phyloP scores from a whole-genome alignment of 1,140 invertebrate genomes.

The Grapholita molesta region DNA sequence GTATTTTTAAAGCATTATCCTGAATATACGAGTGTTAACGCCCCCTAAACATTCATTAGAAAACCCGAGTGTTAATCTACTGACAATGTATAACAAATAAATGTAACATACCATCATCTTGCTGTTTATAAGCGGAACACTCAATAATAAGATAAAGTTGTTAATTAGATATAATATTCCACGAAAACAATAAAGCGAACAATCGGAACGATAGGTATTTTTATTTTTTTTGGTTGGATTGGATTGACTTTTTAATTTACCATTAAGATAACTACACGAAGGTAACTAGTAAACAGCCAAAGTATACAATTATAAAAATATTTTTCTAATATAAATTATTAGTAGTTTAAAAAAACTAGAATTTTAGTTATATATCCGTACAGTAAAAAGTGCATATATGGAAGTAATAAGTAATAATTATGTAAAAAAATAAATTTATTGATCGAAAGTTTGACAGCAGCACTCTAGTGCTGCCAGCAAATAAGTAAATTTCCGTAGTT shows the following conservation, averaged over 20 bases:
- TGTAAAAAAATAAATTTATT: neutral
- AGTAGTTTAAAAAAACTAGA: neutral
- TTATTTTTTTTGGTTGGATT: neutral
- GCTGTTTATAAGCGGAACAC: neutral
- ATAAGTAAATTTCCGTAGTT: neutral
- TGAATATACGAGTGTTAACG: neutral
- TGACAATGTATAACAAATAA: neutral
- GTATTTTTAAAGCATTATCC: neutral
- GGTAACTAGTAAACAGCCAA: neutral
- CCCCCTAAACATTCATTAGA: neutral
- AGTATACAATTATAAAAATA: neutral
- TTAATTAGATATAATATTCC: neutral
- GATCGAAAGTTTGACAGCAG: neutral
- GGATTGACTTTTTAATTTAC: neutral
- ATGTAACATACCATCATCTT: constrained; percentile 19
- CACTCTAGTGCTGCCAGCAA: neutral
- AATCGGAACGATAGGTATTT: neutral
- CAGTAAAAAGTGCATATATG: no score
- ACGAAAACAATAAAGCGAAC: constrained; percentile 1
- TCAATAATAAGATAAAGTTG: neutral
- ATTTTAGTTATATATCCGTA: neutral
- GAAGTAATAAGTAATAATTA: neutral
- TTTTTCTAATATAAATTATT: no score
- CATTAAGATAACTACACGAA: neutral
- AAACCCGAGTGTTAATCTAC: neutral